phyloP scores from a whole-genome alignment of 2,797 vertebrate species.

The Antennarius maculatus region DNA sequence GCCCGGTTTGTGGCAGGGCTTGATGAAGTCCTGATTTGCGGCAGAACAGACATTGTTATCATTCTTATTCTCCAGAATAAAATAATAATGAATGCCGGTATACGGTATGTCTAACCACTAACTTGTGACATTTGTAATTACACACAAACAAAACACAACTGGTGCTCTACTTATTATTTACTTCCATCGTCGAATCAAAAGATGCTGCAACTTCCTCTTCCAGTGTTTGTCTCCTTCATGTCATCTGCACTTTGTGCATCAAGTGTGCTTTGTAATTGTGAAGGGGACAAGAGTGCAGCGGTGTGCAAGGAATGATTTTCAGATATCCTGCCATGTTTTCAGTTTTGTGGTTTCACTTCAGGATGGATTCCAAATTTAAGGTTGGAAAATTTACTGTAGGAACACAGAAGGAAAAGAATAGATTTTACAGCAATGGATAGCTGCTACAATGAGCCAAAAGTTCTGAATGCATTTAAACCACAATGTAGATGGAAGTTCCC shows the following conservation, averaged over 20 bases:
- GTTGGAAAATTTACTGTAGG: background rate
- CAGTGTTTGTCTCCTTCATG: background rate
- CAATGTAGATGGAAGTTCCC: background rate
- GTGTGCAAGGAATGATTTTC: background rate
- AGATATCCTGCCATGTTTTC: background rate
- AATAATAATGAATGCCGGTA: constrained; percentile 22
- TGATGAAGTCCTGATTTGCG: constrained; percentile 17
- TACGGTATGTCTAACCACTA: constrained; percentile 17
- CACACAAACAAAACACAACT: background rate
- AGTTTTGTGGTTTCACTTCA: background rate
- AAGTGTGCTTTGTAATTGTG: too few relatives aligned
- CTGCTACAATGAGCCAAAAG: too few relatives aligned
- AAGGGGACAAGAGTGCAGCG: background rate
- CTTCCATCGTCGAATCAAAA: constrained; percentile 6
- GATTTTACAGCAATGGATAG: too few relatives aligned
- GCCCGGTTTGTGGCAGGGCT: constrained; percentile 25
- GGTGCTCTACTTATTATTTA: background rate
- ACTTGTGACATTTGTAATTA: constrained; percentile 11
- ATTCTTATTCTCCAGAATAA: constrained; percentile 26
- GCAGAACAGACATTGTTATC: constrained; percentile 29
- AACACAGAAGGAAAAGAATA: background rate
- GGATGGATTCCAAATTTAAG: background rate
- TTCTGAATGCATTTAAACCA: background rate
- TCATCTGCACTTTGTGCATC: background rate
- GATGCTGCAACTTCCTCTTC: constrained; percentile 39